Percentiles rank a stretch among this genome's conserved stretches.
These are phyloP conservation scores for Aphaenogaster rudis DNA, from an alignment of 1,140 invertebrate species.

Conservation along the genomic window DNA sequence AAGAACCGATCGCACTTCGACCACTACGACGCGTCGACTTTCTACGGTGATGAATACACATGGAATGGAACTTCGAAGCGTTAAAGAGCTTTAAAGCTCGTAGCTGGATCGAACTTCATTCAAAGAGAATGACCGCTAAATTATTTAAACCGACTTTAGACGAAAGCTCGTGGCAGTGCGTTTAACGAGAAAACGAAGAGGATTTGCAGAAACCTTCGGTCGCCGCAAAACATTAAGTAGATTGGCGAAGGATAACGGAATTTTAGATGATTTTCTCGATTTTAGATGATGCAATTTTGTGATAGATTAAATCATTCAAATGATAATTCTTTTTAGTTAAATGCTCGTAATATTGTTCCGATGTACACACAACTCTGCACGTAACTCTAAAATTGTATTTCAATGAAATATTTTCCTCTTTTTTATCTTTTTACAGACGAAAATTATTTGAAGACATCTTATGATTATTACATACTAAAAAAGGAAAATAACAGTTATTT, in stretches of 20 bases:
- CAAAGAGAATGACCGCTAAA: slow-evolving; percentile 46
- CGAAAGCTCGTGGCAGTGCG: slow-evolving; percentile 19
- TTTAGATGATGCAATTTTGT: slow-evolving; percentile 22
- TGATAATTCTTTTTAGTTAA: not conserved
- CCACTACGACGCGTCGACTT: slow-evolving; percentile 21
- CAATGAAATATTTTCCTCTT: not conserved
- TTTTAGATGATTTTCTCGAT: not conserved
- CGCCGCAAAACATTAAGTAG: slow-evolving; percentile 34
- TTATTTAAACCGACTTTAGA: slow-evolving; percentile 60
- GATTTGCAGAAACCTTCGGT: slow-evolving; percentile 32
- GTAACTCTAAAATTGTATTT: not conserved
- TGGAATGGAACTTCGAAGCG: slow-evolving; percentile 24
- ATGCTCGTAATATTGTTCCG: not conserved
- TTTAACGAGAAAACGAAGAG: slow-evolving; percentile 51
- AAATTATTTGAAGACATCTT: not conserved
- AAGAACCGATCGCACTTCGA: slow-evolving; percentile 26
- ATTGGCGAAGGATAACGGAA: not conserved
- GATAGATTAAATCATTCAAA: not conserved
- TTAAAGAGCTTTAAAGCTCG: slow-evolving; percentile 59
- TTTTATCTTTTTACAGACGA: not conserved
- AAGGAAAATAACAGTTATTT: not conserved
- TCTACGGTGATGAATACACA: slow-evolving; percentile 36
- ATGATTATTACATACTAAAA: not conserved
- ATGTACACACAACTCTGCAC: not conserved
- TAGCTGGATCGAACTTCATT: slow-evolving; percentile 48